Percentiles rank a stretch among this genome's conserved stretches.
These are phyloP conservation scores for Collichthys lucidus DNA, from an alignment of 2,113 vertebrate genomes.

Conservation along the genomic window DNA sequence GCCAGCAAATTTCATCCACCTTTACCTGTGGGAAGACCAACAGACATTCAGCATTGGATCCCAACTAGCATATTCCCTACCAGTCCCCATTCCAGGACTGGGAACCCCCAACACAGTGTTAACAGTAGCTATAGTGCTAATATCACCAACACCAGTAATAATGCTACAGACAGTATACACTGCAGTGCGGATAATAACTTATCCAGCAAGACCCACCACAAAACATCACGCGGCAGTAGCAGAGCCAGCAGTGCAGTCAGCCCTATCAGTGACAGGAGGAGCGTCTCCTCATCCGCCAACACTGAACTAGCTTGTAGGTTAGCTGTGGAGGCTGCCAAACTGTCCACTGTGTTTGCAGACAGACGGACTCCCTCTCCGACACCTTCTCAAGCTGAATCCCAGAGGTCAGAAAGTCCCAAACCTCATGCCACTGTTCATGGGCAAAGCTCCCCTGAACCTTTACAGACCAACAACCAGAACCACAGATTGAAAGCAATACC, in stretches of 20 bases:
- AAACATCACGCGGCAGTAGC: conserved; percentile 30
- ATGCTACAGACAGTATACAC: not conserved
- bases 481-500: conserved; percentile 22
- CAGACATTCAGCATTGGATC: conserved; percentile 76
- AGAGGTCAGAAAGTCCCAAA: conserved; percentile 65
- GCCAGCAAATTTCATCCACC: conserved; percentile 55
- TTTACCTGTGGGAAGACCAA: conserved; percentile 75
- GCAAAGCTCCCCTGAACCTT: conserved; percentile 19
- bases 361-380: conserved; percentile 70
- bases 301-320: conserved; percentile 64
- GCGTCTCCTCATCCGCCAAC: conserved; percentile 55
- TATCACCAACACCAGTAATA: not conserved
- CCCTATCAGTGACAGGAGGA: conserved; percentile 33
- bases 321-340: conserved; percentile 67
- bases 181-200: conserved; percentile 32
- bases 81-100: conserved; percentile 27
- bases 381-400: conserved; percentile 55
- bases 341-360: conserved; percentile 67
- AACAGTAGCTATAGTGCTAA: conserved; percentile 5
- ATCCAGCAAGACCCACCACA: conserved; percentile 52
- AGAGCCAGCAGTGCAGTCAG: conserved; percentile 36
- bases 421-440: conserved; percentile 28
- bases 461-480: conserved; percentile 36
- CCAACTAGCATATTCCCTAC: conserved; percentile 6
- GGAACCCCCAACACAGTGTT: conserved; percentile 16